Conservation (phyloP, 2,113 vertebrate species). For the Dinomys branickii region DNA sequence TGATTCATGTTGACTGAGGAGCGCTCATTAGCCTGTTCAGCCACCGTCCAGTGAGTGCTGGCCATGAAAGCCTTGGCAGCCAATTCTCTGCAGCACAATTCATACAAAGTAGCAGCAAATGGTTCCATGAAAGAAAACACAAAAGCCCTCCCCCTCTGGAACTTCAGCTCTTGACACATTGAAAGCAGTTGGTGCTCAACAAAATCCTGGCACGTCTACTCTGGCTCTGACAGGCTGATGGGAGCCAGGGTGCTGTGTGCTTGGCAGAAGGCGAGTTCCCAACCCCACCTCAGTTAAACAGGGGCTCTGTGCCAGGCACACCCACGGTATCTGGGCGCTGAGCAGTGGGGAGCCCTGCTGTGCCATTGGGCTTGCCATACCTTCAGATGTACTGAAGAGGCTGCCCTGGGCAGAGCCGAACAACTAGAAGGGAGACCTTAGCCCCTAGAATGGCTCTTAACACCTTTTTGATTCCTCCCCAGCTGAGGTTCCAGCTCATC, state of each 20-base stretch:
- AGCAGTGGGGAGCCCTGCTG: not conserved
- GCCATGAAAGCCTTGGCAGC: not conserved
- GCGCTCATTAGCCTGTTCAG: not conserved
- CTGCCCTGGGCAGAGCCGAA: not conserved
- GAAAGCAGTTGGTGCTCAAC: constrained; percentile 28
- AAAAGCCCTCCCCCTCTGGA: not conserved
- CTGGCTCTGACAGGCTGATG: not conserved
- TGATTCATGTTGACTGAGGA: not conserved
- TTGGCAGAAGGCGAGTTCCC: constrained; percentile 4
- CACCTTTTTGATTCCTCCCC: not conserved
- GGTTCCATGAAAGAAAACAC: not conserved
- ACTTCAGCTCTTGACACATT: not conserved
- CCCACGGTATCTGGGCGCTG: not conserved
- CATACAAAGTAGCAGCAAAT: not conserved
- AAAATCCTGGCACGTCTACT: not conserved
- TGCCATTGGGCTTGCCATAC: accelerated
- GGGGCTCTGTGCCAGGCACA: not conserved
- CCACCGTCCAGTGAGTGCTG: not conserved
- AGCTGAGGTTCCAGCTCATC: not conserved
- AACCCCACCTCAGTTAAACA: not conserved
- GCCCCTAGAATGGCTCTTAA: not conserved
- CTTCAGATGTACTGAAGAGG: not conserved
- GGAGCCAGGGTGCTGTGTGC: not conserved
- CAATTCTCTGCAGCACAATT: not conserved
- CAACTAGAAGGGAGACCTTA: not conserved